Evolutionary conservation across 1,140 invertebrate species (phyloP), one percentile per base, ranked within the genome.

Genomic region (Drosophila sp.): DNA sequence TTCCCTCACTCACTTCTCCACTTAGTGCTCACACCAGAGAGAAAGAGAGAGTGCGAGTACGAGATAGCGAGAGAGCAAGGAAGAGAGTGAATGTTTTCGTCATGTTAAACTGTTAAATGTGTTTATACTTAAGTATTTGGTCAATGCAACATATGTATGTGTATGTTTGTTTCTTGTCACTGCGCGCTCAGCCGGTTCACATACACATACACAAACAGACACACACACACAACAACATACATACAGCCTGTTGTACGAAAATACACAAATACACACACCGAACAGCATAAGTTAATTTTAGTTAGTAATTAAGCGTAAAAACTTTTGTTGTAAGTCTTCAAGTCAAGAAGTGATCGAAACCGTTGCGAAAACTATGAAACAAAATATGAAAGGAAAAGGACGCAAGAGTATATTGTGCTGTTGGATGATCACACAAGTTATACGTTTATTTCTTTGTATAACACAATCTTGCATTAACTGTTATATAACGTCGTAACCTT

Each of bases 251-350:
- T 53, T 29, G 27, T n/a, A 32, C 21, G 27, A 18, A 65, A 7
- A 46, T 27, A 43, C 36, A 29, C n/a, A 69, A 8, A 32, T 7
- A 16, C 38, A 51, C 21, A 69, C 43, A 58, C 69, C 38, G 43
- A 51, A 38, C 51, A 65, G 53, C 62, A 50, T 72, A 66, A 66
- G 54, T 66, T 66, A 72, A 53, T 18, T 46, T 66, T 72, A 72
- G 46, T 66, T 72, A 66, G 46, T 53, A 43, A 66, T 58, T 59
- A 58, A 59, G 62, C 18, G 8, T n/a, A 25, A 21, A 56, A 18
- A 8, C 59, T 40, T 69, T 53, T 61, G 46, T 63, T 70, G 14
- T 57, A 71, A 64, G 51, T 71, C 50, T 64, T 50, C 59, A 64
- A 71, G 69, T 71, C 69, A 65, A 57, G 34, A 65, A 34, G 32